phyloP scores from a whole-genome alignment of 2,797 vertebrate species.

The Rhinatrema bivittatum region DNA sequence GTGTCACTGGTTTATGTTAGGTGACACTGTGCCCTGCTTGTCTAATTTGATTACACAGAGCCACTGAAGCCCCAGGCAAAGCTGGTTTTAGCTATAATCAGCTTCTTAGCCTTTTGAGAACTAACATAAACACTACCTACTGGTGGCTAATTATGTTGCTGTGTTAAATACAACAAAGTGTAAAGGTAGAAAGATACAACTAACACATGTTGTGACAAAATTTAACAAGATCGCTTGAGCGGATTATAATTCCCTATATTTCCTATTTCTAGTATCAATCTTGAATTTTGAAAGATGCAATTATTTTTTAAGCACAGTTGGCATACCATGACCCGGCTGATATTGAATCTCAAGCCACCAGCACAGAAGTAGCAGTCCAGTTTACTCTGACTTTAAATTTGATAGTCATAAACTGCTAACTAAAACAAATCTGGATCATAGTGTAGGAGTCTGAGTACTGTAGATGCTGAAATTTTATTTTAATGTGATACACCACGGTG shows the following conservation, averaged over 20 bases:
- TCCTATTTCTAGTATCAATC: slow-evolving; percentile 7
- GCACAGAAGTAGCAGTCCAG: too few relatives aligned
- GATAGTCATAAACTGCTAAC: too few relatives aligned
- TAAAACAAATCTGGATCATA: too few relatives aligned
- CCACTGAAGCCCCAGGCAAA: slow-evolving; percentile 58
- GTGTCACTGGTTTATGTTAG: slow-evolving; percentile 61
- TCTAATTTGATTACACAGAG: slow-evolving; percentile 70
- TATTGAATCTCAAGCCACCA: not conserved
- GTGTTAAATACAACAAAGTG: slow-evolving; percentile 41
- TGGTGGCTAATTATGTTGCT: slow-evolving; percentile 56
- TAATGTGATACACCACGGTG: too few relatives aligned
- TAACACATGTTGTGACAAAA: slow-evolving; percentile 42
- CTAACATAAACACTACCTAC: slow-evolving; percentile 63
- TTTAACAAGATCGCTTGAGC: slow-evolving; percentile 42
- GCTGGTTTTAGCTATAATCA: slow-evolving; percentile 72
- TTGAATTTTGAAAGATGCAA: slow-evolving; percentile 11
- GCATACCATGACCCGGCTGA: not conserved
- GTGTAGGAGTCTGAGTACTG: too few relatives aligned
- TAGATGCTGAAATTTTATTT: too few relatives aligned
- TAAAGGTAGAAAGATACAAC: slow-evolving; percentile 50
- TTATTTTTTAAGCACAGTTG: not conserved
- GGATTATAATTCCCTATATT: slow-evolving; percentile 21
- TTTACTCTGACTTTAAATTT: too few relatives aligned
- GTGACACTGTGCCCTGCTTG: slow-evolving; percentile 65
- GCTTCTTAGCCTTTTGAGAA: slow-evolving; percentile 73